A percentile compares a stretch with the other conserved stretches of the same genome.
These are phyloP conservation scores for Nemapogon koenigi DNA, from an alignment of 2,888 invertebrate species.

Conservation along the genomic window DNA sequence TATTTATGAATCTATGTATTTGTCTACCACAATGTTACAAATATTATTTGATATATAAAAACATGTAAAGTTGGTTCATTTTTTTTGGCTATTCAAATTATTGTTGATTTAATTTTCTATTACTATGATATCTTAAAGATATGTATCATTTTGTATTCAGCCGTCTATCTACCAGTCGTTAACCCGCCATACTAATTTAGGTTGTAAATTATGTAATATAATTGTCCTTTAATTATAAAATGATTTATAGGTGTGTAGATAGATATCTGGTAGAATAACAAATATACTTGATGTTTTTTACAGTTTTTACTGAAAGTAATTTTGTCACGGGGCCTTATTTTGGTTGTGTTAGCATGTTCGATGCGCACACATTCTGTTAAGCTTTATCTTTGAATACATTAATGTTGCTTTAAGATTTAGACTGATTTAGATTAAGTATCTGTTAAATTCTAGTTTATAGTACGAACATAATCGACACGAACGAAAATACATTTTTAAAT, in stretches of 20 bases:
- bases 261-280: too few species aligned
- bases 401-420: conserved; percentile 64
- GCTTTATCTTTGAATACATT: conserved; percentile 51
- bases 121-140: background rate
- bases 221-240: conserved; percentile 1
- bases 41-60: too few species aligned
- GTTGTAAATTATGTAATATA: conserved; percentile 8
- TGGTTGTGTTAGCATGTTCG: conserved; percentile 35
- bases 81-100: too few species aligned
- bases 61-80: too few species aligned
- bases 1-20: too few species aligned
- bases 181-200: conserved; percentile 10
- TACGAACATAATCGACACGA: conserved; percentile 37
- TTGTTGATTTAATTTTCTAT: background rate
- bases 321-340: conserved; percentile 49
- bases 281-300: background rate
- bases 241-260: too few species aligned
- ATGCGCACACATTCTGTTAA: conserved; percentile 39
- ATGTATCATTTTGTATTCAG: too few species aligned
- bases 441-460: conserved; percentile 47
- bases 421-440: conserved; percentile 63
- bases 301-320: background rate
- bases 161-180: conserved; percentile 7
- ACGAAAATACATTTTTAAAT: conserved; percentile 31
- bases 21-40: too few species aligned